Percentiles rank a stretch among this genome's conserved stretches.
These are phyloP conservation scores for Trypoxylon attenuatum DNA, from an alignment of 2,888 invertebrate genomes.

Conservation along the genomic window DNA sequence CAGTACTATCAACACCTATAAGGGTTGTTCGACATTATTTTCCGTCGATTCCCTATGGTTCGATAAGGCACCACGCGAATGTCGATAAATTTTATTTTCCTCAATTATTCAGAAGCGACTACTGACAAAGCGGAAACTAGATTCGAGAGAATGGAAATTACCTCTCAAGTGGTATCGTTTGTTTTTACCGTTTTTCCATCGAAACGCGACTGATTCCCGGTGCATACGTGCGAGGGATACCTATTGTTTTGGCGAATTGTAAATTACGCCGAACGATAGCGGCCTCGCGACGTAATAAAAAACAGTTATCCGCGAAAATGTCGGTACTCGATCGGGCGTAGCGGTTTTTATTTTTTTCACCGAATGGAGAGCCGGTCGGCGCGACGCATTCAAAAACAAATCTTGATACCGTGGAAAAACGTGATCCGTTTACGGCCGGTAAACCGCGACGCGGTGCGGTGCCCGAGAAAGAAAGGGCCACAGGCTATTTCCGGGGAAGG, in stretches of 20 bases:
- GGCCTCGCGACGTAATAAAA: conserved; percentile 21
- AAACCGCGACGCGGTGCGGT: neutral
- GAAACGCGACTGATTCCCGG: too few species aligned
- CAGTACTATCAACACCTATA: too few species aligned
- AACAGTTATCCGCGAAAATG: conserved; percentile 25
- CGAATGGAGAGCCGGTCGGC: conserved; percentile 13
- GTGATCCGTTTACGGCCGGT: conserved; percentile 30
- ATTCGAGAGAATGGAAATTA: too few species aligned
- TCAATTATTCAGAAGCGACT: too few species aligned
- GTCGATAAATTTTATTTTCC: too few species aligned
- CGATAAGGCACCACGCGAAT: too few species aligned
- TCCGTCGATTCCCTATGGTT: too few species aligned
- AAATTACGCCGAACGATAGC: neutral
- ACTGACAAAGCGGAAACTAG: too few species aligned
- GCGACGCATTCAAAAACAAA: conserved; percentile 33
- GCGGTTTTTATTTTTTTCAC: conserved; percentile 30
- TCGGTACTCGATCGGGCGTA: conserved; percentile 25
- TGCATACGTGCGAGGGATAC: neutral
- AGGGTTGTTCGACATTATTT: too few species aligned
- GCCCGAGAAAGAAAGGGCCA: neutral
- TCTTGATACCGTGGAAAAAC: conserved; percentile 26
- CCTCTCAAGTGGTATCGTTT: too few species aligned
- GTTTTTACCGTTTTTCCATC: too few species aligned
- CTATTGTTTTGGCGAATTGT: neutral
- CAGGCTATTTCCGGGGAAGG: conserved; percentile 14